These are phyloP conservation scores for Neoaliturus tenellus DNA, from an alignment of 2,888 invertebrate genomes.

Conservation along the genomic window DNA sequence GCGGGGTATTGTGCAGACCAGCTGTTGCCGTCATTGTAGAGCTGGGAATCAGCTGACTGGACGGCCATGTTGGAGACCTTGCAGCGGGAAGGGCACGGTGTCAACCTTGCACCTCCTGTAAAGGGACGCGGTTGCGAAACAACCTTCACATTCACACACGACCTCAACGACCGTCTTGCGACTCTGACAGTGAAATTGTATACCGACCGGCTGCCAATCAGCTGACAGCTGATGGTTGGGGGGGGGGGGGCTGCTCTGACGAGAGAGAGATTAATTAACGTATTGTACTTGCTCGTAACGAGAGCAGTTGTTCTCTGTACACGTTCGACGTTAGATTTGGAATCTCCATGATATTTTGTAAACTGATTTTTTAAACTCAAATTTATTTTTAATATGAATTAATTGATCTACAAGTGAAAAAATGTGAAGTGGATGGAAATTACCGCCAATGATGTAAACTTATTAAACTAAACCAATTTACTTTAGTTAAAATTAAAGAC, in stretches of 20 bases:
- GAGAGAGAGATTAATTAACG: background rate
- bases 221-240: background rate
- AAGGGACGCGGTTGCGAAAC: constrained; percentile 25
- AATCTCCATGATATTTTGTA: no score
- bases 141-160: constrained; percentile 37
- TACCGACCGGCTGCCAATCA: constrained; percentile 9
- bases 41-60: constrained; percentile 6
- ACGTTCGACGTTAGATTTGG: background rate
- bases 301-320: background rate
- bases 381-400: no score
- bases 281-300: background rate
- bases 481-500: no score
- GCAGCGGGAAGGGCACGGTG: background rate
- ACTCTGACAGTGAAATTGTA: background rate
- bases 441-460: no score
- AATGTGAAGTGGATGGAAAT: no score
- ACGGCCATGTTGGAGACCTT: constrained; percentile 25
- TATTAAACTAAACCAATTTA: no score
- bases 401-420: no score
- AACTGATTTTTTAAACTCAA: no score
- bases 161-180: background rate
- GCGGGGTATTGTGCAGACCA: no score
- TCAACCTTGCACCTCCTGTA: constrained; percentile 19
- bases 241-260: no score
- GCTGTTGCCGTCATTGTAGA: background rate